Percentiles rank a stretch among this genome's conserved stretches.
Evolutionary conservation across 2,888 invertebrate species (phyloP).

Genomic region (Hedychridium roseum): DNA sequence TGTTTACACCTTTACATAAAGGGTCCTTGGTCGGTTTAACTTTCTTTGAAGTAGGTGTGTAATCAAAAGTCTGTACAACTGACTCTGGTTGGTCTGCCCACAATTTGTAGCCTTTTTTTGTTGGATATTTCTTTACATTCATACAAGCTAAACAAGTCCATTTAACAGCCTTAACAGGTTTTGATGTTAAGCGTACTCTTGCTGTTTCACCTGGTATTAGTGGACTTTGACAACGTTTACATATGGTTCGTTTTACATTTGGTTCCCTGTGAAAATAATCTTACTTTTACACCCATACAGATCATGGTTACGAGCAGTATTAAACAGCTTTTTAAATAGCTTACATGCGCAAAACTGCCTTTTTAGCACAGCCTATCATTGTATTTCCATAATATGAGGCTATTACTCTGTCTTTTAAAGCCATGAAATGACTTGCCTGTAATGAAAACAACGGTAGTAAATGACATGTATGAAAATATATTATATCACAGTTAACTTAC

Average conservation of each 20-base stretch:
- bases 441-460: slow-evolving; percentile 42
- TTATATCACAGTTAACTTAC: slow-evolving; percentile 53
- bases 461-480: not conserved
- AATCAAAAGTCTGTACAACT: slow-evolving; percentile 65
- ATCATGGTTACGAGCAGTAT: no score
- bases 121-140: slow-evolving; percentile 58
- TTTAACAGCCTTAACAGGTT: slow-evolving; percentile 62
- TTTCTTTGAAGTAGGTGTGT: slow-evolving; percentile 42
- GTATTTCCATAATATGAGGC: slow-evolving; percentile 69
- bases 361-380: slow-evolving; percentile 68
- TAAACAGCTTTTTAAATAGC: slow-evolving; percentile 9
- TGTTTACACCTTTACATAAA: no score
- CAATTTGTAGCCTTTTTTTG: slow-evolving; percentile 61
- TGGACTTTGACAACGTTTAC: slow-evolving; percentile 69
- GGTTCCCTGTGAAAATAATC: slow-evolving; percentile 65
- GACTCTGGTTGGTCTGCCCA: slow-evolving; percentile 68
- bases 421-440: slow-evolving; percentile 67
- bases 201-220: slow-evolving; percentile 67
- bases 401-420: slow-evolving; percentile 60
- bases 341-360: slow-evolving; percentile 71
- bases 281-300: not conserved
- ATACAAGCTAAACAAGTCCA: slow-evolving; percentile 66
- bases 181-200: slow-evolving; percentile 65
- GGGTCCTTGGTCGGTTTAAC: no score
- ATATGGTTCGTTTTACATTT: slow-evolving; percentile 69